Evolutionary conservation across 2,888 invertebrate genomes (phyloP), one percentile per base, ranked within the genome.

Genomic region (Ophonus ardosiacus): DNA sequence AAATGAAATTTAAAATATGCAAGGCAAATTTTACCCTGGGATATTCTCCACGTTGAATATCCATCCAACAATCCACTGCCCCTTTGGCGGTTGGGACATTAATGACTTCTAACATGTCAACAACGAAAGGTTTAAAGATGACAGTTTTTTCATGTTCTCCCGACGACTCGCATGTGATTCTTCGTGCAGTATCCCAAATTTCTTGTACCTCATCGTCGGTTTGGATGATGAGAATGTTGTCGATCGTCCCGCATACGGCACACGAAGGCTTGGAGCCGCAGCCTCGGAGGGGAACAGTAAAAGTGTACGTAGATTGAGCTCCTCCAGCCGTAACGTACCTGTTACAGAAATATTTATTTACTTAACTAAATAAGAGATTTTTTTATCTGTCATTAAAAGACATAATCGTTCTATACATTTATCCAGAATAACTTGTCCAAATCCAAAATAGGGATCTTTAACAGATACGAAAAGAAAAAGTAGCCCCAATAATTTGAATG

Each of bases 51-150:
- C 93, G 93, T 88, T 95, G 95, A 86, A 96, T 95, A 87, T 96
- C 95, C 95, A 96, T 96, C 95, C 95, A 96, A 90, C 95, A 95
- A 88, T 95, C 94, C 0, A 96, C 93, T 0, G 94, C 93, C 3
- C 95, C 94, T 13, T 93, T 93, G 0, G 93, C 92, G 0, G 94
- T 94, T 21, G 94, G 93, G 0, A 95, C 94, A 0, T 94, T 93
- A 1, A 95, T 63, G 18, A 86, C 81, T 85, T 86, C 85, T 31
- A 86, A 83, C 83, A 86, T 85, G 81, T 85, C 86, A 10, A 91
- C 95, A 89, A 94, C 93, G 88, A 95, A 94, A 0, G 95, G 95
- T 87, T 93, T 93, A 87, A 94, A 92, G 86, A 88, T 88, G 6
- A 89, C 89, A 38, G 87, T 88, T 85, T 88, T 90, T 90, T 92